phyloP scores from a whole-genome alignment of 2,888 invertebrate genomes.

The Hydriomena furcata region DNA sequence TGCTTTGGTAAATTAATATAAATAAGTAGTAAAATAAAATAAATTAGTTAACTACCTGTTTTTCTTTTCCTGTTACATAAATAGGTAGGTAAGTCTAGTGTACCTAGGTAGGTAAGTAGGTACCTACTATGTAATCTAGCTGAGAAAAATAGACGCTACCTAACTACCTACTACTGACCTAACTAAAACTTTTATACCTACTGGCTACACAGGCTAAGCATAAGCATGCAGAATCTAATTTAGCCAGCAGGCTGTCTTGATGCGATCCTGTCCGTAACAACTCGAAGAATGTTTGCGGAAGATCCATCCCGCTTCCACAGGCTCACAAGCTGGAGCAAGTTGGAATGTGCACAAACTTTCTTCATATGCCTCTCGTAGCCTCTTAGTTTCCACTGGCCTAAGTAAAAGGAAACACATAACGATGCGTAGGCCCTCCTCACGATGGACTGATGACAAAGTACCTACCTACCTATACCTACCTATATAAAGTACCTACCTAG shows the following conservation, averaged over 20 bases:
- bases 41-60: too few relatives aligned
- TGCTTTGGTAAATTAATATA: too few relatives aligned
- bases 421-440: too few relatives aligned
- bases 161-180: not conserved
- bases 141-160: too few relatives aligned
- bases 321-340: constrained; percentile 40
- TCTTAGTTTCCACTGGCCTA: constrained; percentile 31
- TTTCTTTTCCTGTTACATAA: too few relatives aligned
- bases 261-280: constrained; percentile 37
- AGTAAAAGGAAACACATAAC: not conserved
- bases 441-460: too few relatives aligned
- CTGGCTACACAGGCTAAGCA: constrained; percentile 11
- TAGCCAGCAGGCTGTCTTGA: constrained; percentile 27
- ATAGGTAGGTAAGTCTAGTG: too few relatives aligned
- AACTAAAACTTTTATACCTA: constrained; percentile 2
- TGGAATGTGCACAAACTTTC: constrained; percentile 55
- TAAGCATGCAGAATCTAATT: constrained; percentile 25
- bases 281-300: constrained; percentile 42
- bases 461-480: too few relatives aligned
- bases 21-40: too few relatives aligned
- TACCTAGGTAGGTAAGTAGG: too few relatives aligned
- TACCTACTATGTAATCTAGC: too few relatives aligned
- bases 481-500: too few relatives aligned
- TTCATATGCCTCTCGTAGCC: constrained; percentile 60
- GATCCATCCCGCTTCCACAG: constrained; percentile 42